Conservation (phyloP, 2,797 vertebrate genomes). For the Eulemur coronatus region DNA sequence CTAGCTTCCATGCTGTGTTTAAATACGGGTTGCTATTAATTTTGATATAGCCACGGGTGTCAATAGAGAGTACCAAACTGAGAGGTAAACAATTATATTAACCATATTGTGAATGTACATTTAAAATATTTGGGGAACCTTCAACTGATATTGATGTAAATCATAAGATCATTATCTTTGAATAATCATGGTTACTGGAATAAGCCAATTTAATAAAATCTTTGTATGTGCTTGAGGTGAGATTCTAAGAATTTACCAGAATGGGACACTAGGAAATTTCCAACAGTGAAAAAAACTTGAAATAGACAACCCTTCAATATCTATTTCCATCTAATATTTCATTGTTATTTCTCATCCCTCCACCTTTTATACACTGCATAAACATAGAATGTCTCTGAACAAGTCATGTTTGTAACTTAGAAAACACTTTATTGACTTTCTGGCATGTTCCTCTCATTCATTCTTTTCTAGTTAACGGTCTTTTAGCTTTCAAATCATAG, state of each 20-base stretch:
- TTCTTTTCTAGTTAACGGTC: not conserved
- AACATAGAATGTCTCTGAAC: not conserved
- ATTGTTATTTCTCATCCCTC: not conserved
- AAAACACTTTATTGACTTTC: not conserved
- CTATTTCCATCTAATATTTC: not conserved
- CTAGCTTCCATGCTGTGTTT: conserved; percentile 50
- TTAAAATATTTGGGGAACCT: not conserved
- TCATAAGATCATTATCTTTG: not conserved
- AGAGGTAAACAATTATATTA: conserved; percentile 23
- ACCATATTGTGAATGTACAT: not conserved
- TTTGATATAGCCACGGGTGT: conserved; percentile 66
- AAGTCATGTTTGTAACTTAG: not conserved
- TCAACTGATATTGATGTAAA: not conserved
- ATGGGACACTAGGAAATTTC: not conserved
- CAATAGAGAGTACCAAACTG: conserved; percentile 50
- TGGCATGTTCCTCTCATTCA: not conserved
- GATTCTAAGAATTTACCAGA: not conserved
- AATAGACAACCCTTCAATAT: not conserved
- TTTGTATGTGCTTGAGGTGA: not conserved
- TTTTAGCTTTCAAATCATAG: not conserved
- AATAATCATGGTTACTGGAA: not conserved
- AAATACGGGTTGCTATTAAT: conserved; percentile 72
- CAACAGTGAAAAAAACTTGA: not conserved
- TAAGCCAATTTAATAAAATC: not conserved
- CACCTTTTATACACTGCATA: not conserved